Percentiles rank a stretch among this genome's conserved stretches.
These are phyloP conservation scores for Nannobrachium achirus DNA, from an alignment of 2,113 vertebrate species.

Conservation along the genomic window DNA sequence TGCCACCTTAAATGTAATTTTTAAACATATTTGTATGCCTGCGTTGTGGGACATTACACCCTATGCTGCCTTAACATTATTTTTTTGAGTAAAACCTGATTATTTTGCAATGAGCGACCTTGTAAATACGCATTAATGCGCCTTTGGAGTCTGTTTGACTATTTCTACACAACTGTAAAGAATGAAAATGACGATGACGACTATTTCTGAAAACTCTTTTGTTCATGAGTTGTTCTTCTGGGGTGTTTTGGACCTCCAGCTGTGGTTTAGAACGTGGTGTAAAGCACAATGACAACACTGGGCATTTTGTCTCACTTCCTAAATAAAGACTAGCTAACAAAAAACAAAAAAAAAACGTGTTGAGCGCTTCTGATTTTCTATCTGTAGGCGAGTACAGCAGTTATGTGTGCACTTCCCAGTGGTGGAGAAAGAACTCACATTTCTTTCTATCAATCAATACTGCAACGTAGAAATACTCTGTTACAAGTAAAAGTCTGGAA, in stretches of 20 bases:
- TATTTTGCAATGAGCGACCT: slow-evolving; percentile 58
- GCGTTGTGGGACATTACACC: slow-evolving; percentile 39
- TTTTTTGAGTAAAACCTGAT: neutral
- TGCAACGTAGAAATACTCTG: too few species aligned
- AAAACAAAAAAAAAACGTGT: slow-evolving; percentile 57
- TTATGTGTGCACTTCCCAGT: too few species aligned
- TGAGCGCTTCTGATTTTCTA: neutral
- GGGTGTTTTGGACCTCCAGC: slow-evolving; percentile 71
- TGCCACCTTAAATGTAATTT: slow-evolving; percentile 27
- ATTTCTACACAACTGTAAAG: slow-evolving; percentile 83
- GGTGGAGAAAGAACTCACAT: too few species aligned
- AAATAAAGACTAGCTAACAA: slow-evolving; percentile 81
- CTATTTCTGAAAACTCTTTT: slow-evolving; percentile 69
- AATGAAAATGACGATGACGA: slow-evolving; percentile 48
- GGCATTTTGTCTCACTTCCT: slow-evolving; percentile 84
- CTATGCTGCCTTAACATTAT: slow-evolving; percentile 57
- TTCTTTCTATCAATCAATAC: too few species aligned
- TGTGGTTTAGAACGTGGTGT: slow-evolving; percentile 76
- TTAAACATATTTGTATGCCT: slow-evolving; percentile 31
- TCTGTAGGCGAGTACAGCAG: too few species aligned
- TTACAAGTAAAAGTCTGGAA: too few species aligned
- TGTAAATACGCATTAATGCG: slow-evolving; percentile 78
- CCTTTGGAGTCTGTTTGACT: slow-evolving; percentile 72
- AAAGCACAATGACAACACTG: slow-evolving; percentile 87
- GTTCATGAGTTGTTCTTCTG: slow-evolving; percentile 64